These are phyloP conservation scores for Neodiprion virginianus DNA, from an alignment of 1,140 invertebrate genomes.

Conservation along the genomic window DNA sequence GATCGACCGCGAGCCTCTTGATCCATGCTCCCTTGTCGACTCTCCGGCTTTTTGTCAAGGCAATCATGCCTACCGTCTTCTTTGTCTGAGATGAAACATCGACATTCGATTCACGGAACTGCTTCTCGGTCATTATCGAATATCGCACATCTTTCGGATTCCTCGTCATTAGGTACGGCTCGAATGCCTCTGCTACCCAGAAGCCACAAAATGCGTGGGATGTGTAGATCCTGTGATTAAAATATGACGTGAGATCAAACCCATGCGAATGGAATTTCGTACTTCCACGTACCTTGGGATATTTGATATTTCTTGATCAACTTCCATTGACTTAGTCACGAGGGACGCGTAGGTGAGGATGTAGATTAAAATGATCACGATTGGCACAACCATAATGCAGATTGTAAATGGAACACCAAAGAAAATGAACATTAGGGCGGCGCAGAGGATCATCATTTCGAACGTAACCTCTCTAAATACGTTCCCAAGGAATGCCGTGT, in stretches of 20 bases:
- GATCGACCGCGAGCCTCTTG: conserved; percentile 59
- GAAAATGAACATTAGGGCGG: conserved; percentile 64
- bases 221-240: conserved; percentile 54
- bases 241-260: conserved; percentile 20
- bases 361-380: conserved; percentile 57
- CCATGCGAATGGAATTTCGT: background rate
- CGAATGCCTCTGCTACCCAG: conserved; percentile 62
- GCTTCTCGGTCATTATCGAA: conserved; percentile 50
- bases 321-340: conserved; percentile 52
- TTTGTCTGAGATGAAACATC: conserved; percentile 43
- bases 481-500: conserved; percentile 55
- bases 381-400: conserved; percentile 58
- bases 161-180: conserved; percentile 43
- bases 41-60: conserved; percentile 53
- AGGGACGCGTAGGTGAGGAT: conserved; percentile 55
- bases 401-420: conserved; percentile 61
- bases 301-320: conserved; percentile 56
- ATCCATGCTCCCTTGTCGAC: conserved; percentile 63
- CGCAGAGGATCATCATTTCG: conserved; percentile 59
- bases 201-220: conserved; percentile 61
- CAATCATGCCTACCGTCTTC: conserved; percentile 60
- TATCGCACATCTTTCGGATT: conserved; percentile 46
- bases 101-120: conserved; percentile 47
- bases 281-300: conserved; percentile 47
- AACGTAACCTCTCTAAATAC: conserved; percentile 61